Conservation (phyloP, 2,113 vertebrate genomes). For the Seriola quinqueradiata region DNA sequence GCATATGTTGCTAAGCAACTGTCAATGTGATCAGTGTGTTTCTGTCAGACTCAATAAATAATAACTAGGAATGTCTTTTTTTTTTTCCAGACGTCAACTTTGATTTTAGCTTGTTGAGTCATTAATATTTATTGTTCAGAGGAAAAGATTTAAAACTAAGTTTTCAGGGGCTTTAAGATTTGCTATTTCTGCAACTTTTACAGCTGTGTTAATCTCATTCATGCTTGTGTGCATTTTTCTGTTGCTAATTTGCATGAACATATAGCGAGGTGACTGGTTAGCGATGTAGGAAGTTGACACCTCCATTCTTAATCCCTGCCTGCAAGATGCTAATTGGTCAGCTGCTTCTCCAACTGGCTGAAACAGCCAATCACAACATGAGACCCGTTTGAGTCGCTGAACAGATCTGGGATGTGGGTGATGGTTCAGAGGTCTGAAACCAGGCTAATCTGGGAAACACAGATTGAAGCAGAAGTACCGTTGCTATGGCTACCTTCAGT, state of each 20-base stretch:
- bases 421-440: conserved; percentile 29
- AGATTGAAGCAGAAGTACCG: conserved; percentile 7
- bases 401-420: neutral
- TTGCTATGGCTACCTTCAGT: conserved; percentile 53
- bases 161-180: neutral
- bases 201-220: neutral
- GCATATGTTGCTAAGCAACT: no score
- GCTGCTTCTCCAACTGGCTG: neutral
- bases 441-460: conserved; percentile 13
- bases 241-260: neutral
- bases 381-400: neutral
- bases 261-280: neutral
- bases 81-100: no score
- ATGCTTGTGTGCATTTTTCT: neutral
- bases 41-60: no score
- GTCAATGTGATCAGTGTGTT: no score
- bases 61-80: no score
- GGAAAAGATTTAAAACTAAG: no score
- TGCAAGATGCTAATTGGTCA: neutral
- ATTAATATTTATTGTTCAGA: neutral
- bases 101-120: neutral
- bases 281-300: neutral
- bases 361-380: neutral
- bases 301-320: neutral
- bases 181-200: neutral